These are phyloP conservation scores for Mormyrus lacerda DNA, from an alignment of 2,113 vertebrate genomes.

Conservation along the genomic window DNA sequence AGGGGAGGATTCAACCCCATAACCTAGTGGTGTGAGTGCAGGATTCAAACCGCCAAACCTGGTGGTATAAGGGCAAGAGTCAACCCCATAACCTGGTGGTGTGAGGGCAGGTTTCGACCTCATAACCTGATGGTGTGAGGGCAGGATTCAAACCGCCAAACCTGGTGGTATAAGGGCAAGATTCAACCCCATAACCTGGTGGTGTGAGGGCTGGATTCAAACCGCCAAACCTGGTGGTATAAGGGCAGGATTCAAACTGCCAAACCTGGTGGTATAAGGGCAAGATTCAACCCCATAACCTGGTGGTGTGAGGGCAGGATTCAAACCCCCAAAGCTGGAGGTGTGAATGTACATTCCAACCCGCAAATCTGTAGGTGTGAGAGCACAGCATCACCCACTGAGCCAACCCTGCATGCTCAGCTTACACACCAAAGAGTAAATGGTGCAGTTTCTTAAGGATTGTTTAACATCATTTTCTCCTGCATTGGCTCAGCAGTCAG, in stretches of 20 bases:
- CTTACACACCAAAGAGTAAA: not conserved
- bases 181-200: not conserved
- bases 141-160: not conserved
- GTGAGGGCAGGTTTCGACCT: no score
- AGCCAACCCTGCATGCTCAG: not conserved
- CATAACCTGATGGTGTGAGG: not conserved
- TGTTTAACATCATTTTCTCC: not conserved
- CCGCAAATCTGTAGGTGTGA: not conserved
- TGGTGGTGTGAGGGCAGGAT: not conserved
- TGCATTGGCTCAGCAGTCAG: not conserved
- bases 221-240: not conserved
- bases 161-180: not conserved
- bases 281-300: not conserved
- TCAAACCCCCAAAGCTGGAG: not conserved
- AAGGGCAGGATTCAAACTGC: not conserved
- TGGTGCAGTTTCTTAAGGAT: not conserved
- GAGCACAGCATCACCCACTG: not conserved
- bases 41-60: not conserved
- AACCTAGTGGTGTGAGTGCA: not conserved
- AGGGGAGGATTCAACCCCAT: not conserved
- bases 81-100: not conserved
- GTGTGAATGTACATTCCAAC: not conserved
- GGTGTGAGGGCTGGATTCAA: not conserved
- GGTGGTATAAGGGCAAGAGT: not conserved
- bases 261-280: no score